Percentiles rank a stretch among this genome's conserved stretches.
These are phyloP conservation scores for Siderastrea siderea DNA, from an alignment of 92 coral and sea anemone species.

Conservation along the genomic window DNA sequence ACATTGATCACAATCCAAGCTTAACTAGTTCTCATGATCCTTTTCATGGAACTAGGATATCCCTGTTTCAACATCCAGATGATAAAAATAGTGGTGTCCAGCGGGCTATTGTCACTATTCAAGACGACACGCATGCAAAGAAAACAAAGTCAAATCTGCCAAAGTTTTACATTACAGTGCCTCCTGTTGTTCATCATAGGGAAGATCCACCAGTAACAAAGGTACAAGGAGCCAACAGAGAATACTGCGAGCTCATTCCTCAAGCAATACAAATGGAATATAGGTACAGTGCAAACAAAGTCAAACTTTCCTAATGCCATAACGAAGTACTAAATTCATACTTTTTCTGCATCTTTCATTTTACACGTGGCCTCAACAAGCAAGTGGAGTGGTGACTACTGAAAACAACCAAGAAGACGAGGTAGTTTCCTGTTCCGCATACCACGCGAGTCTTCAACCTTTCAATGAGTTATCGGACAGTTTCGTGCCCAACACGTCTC, in stretches of 20 bases:
- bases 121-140: constrained; percentile 17
- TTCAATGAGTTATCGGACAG: constrained; percentile 8
- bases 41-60: constrained; percentile 46
- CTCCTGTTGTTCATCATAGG: constrained; percentile 37
- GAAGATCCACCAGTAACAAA: constrained; percentile 30
- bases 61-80: constrained; percentile 28
- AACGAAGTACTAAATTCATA: neutral
- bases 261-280: constrained; percentile 36
- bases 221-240: constrained; percentile 38
- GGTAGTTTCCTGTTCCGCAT: constrained; percentile 40
- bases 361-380: neutral
- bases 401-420: constrained; percentile 17
- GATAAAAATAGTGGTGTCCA: constrained; percentile 10
- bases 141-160: constrained; percentile 11
- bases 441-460: constrained; percentile 44
- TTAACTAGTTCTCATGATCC: constrained; percentile 49
- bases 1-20: constrained; percentile 59
- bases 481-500: neutral
- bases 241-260: constrained; percentile 31
- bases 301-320: no score
- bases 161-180: constrained; percentile 21
- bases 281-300: constrained; percentile 4
- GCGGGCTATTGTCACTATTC: neutral
- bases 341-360: neutral
- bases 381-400: neutral